Evolutionary conservation across 2,113 vertebrate species (phyloP).

Genomic region (Dissostichus mawsoni): DNA sequence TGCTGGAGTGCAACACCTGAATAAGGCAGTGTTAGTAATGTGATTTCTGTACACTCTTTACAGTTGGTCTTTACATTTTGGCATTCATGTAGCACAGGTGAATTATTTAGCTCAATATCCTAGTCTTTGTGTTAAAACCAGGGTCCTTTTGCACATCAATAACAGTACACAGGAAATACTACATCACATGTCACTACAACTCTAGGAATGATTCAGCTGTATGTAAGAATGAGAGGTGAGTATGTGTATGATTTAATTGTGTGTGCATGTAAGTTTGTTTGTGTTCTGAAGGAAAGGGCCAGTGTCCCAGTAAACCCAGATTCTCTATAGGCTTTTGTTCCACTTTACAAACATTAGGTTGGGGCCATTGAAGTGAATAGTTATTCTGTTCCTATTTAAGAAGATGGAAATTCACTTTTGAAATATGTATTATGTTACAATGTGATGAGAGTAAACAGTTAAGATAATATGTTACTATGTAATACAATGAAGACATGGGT

Average conservation of each 20-base stretch:
- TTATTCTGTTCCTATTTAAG: slow-evolving; percentile 84
- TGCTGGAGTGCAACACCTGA: slow-evolving; percentile 24
- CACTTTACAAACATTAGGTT: slow-evolving; percentile 39
- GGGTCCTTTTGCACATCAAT: slow-evolving; percentile 44
- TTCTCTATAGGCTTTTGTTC: slow-evolving; percentile 57
- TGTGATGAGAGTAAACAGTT: slow-evolving; percentile 80
- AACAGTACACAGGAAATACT: slow-evolving; percentile 43
- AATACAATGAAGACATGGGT: slow-evolving; percentile 74
- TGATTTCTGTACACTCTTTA: slow-evolving; percentile 20
- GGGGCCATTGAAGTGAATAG: slow-evolving; percentile 75
- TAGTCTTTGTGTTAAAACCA: slow-evolving; percentile 37
- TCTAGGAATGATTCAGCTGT: slow-evolving; percentile 50
- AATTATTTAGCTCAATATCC: slow-evolving; percentile 28
- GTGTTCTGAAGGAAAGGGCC: slow-evolving; percentile 35
- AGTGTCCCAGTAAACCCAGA: slow-evolving; percentile 52
- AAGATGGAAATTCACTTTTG: slow-evolving; percentile 71
- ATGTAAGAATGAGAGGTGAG: slow-evolving; percentile 34
- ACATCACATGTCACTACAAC: slow-evolving; percentile 40
- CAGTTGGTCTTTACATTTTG: slow-evolving; percentile 48
- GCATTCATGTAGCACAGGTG: slow-evolving; percentile 37
- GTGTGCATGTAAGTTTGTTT: slow-evolving; percentile 30
- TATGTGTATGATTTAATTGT: slow-evolving; percentile 34
- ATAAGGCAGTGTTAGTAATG: slow-evolving; percentile 28
- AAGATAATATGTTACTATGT: slow-evolving; percentile 79
- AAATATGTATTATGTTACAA: slow-evolving; percentile 81